These are phyloP conservation scores for Sturnus vulgaris DNA, from an alignment of 2,113 vertebrate genomes.

Conservation along the genomic window DNA sequence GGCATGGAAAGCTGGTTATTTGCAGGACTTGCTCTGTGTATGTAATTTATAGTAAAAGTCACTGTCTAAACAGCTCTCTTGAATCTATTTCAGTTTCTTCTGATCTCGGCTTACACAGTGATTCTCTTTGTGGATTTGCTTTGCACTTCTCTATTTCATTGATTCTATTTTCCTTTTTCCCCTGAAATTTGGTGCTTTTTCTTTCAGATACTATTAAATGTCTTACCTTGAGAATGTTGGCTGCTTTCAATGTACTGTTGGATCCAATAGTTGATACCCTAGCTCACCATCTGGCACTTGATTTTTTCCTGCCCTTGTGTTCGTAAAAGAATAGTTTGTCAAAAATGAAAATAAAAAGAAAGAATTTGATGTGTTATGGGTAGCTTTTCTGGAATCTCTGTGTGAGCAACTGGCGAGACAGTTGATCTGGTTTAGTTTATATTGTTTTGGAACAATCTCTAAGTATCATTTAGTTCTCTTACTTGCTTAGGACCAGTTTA, in stretches of 20 bases:
- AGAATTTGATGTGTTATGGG: constrained; percentile 1
- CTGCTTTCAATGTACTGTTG: background rate
- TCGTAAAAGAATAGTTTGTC: constrained; percentile 27
- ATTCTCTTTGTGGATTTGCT: background rate
- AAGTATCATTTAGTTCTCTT: background rate
- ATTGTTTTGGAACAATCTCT: background rate
- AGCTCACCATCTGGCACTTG: constrained; percentile 36
- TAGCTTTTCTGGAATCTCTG: constrained; percentile 10
- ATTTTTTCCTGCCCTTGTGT: constrained; percentile 48
- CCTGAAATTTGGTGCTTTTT: background rate
- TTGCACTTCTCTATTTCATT: background rate
- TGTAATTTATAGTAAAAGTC: background rate
- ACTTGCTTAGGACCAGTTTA: background rate
- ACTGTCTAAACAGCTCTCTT: background rate
- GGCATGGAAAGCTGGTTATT: background rate
- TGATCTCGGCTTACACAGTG: background rate
- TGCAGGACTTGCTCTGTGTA: background rate
- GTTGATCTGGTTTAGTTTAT: constrained; percentile 8
- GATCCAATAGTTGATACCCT: constrained; percentile 30
- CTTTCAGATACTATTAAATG: constrained; percentile 3
- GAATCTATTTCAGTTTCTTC: background rate
- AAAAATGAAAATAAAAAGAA: constrained; percentile 40
- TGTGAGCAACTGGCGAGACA: background rate
- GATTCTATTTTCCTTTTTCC: background rate
- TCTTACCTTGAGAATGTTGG: constrained; percentile 25